Evolutionary conservation across 1,140 invertebrate genomes (phyloP), one percentile per base, ranked within the genome.

Genomic region (Sycophaga agraensis): DNA sequence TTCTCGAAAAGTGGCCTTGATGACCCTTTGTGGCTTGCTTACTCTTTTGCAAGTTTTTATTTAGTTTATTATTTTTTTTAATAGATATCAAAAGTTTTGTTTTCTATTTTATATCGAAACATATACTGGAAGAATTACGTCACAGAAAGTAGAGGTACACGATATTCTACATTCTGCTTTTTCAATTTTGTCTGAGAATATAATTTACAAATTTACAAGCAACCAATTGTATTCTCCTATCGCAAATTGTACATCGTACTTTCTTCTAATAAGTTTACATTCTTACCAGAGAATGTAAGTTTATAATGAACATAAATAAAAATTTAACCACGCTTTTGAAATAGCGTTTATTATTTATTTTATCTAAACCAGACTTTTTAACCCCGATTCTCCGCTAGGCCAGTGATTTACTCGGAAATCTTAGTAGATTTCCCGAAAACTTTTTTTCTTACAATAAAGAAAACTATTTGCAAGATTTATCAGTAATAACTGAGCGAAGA

Each of bases 1-100:
- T 77, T 80, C 70, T 80, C 73, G 34, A 59, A 64, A 74, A 74
- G 72, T 70, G 73, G 71, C 67, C 64, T 45, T 16, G 2, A 19
- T 21, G 62, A 68, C 65, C 46, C n/a, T 31, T 45, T 48, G 54
- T 45, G 22, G 14, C 43, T 35, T 19, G 8, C 40, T 60, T 17
- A 45, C 19, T 7, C 11, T 58, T 8, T 64, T 24, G n/a, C 5
- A 43, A 51, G 24, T 50, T 57, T n/a, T 63, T 49, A 45, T 35
- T 42, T 57, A 28, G 22, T 37, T 26, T 42, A 34, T 37, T 17
- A 8, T 31, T 37, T 53, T 63, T 45, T 40, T 46, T 12, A 42
- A 43, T 56, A 21, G 48, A 54, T 55, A 61, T 61, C 48, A 54
- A 61, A 54, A 54, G 4, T 22, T 48, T 31, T 48, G 14, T 46